Conservation (phyloP, 2,113 vertebrate species). For the Noturus placidus region DNA sequence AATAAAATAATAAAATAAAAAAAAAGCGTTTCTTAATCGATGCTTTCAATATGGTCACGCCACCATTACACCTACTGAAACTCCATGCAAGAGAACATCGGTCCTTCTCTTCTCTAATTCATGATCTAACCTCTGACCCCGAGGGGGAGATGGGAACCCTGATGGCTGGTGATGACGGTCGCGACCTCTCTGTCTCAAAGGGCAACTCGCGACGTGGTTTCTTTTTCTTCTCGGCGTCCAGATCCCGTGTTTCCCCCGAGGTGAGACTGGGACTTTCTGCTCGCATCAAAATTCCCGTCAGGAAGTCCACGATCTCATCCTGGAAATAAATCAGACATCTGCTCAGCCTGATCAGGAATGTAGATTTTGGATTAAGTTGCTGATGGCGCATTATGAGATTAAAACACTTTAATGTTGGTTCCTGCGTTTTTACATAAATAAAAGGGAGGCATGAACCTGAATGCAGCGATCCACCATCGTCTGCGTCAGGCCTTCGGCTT, state of each 20-base stretch:
- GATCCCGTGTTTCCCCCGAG: conserved; percentile 84
- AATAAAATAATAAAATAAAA: too few species aligned
- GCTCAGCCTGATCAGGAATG: neutral
- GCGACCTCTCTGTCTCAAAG: conserved; percentile 87
- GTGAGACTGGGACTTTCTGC: conserved; percentile 79
- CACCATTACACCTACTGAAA: neutral
- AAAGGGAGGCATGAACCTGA: conserved; percentile 71
- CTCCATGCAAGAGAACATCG: neutral
- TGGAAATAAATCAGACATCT: conserved; percentile 50
- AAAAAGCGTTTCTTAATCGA: neutral
- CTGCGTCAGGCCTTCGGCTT: conserved; percentile 89
- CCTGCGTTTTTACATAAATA: neutral
- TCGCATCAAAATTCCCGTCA: conserved; percentile 86
- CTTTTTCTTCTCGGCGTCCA: conserved; percentile 91
- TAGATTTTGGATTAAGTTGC: neutral
- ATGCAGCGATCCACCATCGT: conserved; percentile 98
- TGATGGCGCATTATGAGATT: neutral
- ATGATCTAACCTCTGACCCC: conserved; percentile 83
- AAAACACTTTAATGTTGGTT: neutral
- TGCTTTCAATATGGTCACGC: neutral
- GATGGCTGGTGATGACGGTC: conserved; percentile 82
- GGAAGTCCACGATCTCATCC: conserved; percentile 96
- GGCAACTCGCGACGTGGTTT: conserved; percentile 84
- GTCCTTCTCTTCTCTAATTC: neutral
- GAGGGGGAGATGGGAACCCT: conserved; percentile 87